phyloP scores from a whole-genome alignment of 23 tunicate species.

The Corella eumyota region DNA sequence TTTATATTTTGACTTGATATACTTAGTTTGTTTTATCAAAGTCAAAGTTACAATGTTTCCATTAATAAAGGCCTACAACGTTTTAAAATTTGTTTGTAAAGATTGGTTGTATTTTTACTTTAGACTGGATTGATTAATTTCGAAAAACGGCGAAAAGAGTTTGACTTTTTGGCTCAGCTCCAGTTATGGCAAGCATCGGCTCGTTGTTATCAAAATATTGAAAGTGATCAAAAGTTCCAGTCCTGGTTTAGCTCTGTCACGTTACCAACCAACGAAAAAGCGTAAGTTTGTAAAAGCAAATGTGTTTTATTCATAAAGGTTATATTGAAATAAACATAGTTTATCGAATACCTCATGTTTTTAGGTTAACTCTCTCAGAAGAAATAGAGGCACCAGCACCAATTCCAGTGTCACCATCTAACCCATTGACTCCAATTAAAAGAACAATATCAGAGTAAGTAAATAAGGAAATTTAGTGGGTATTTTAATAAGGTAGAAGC shows the following conservation, averaged over 20 bases:
- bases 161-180: constrained; percentile 87
- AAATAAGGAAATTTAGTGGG: too few relatives aligned
- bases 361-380: constrained; percentile 21
- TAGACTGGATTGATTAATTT: constrained; percentile 80
- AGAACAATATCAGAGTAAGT: constrained; percentile 34
- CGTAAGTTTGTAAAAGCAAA: constrained; percentile 20
- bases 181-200: constrained; percentile 89
- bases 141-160: constrained; percentile 83
- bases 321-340: too few relatives aligned
- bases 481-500: too few relatives aligned
- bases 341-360: neutral
- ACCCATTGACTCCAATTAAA: constrained; percentile 16
- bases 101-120: too few relatives aligned
- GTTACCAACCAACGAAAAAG: constrained; percentile 56
- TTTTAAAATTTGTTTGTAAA: too few relatives aligned
- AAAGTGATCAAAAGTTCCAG: constrained; percentile 20
- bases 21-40: too few relatives aligned
- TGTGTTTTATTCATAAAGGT: too few relatives aligned
- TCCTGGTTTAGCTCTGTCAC: constrained; percentile 63
- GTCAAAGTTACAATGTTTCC: too few relatives aligned
- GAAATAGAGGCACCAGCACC: constrained; percentile 15
- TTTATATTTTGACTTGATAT: too few relatives aligned
- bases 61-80: too few relatives aligned
- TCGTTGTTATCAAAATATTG: constrained; percentile 42
- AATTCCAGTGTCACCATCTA: constrained; percentile 13